These are phyloP conservation scores for Cephus cinctus DNA, from an alignment of 1,140 invertebrate species.

Conservation along the genomic window DNA sequence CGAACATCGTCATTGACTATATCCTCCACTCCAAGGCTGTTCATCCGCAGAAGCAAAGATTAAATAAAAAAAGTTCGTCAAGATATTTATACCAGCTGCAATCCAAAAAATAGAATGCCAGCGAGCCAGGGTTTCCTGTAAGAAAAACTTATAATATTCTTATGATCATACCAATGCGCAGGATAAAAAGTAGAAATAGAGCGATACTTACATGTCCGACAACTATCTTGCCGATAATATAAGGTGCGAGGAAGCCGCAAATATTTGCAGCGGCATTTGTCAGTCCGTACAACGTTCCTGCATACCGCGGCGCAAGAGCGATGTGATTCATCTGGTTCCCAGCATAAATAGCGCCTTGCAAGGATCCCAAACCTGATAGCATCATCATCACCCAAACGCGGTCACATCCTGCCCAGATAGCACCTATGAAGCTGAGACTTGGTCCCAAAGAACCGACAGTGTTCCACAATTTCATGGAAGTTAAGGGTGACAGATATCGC, in stretches of 20 bases:
- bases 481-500: conserved; percentile 62
- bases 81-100: conserved; percentile 75
- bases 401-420: conserved; percentile 77
- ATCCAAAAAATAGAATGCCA: conserved; percentile 90
- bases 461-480: conserved; percentile 76
- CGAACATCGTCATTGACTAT: conserved; percentile 47
- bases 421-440: conserved; percentile 71
- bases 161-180: background rate
- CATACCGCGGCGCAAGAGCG: conserved; percentile 80
- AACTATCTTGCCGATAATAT: conserved; percentile 72
- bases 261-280: conserved; percentile 85
- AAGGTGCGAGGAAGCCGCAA: conserved; percentile 84
- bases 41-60: conserved; percentile 81
- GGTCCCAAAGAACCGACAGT: conserved; percentile 71
- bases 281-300: conserved; percentile 85
- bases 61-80: conserved; percentile 76
- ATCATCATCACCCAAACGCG: conserved; percentile 68
- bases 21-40: conserved; percentile 68
- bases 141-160: conserved; percentile 22
- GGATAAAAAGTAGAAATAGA: conserved; percentile 6
- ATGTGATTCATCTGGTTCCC: conserved; percentile 88
- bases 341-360: conserved; percentile 73
- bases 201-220: conserved; percentile 62
- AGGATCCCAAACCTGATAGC: conserved; percentile 69
- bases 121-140: conserved; percentile 76